Evolutionary conservation across 1,140 invertebrate genomes (phyloP).

Genomic region (Tetragnatha versicolor): DNA sequence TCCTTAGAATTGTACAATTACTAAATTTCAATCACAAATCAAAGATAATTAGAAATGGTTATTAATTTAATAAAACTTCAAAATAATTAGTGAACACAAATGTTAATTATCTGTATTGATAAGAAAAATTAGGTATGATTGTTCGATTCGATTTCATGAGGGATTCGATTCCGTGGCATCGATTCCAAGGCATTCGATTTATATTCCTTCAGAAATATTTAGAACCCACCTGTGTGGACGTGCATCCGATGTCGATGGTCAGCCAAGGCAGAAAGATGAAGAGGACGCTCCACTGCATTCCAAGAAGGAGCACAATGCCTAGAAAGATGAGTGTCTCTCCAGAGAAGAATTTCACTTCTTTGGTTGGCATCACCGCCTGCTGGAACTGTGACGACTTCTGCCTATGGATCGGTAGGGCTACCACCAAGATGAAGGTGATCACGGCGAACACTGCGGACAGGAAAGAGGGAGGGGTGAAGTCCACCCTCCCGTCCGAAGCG

Average conservation of each 20-base stretch:
- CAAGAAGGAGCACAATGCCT: constrained; percentile 52
- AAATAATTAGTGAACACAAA: too few relatives aligned
- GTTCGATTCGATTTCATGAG: too few relatives aligned
- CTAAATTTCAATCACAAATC: too few relatives aligned
- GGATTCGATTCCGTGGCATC: too few relatives aligned
- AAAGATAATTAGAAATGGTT: too few relatives aligned
- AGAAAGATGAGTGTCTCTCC: constrained; percentile 50
- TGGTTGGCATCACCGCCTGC: constrained; percentile 1
- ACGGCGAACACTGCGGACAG: constrained; percentile 56
- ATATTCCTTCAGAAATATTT: too few relatives aligned
- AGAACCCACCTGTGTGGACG: constrained; percentile 23
- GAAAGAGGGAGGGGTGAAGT: constrained; percentile 56
- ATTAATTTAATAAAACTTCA: too few relatives aligned
- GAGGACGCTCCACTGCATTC: constrained; percentile 56
- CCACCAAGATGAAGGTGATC: constrained; percentile 52
- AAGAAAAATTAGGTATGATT: too few relatives aligned
- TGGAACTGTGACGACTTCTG: constrained; percentile 23
- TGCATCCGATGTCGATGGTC: constrained; percentile 51
- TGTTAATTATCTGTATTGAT: too few relatives aligned
- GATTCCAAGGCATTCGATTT: too few relatives aligned
- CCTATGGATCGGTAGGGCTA: constrained; percentile 53
- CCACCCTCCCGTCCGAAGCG: constrained; percentile 29
- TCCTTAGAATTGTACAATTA: too few relatives aligned
- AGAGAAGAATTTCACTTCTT: constrained; percentile 43
- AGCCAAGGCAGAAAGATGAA: constrained; percentile 52